phyloP scores from a whole-genome alignment of 2,888 invertebrate species.

The Aleiodes leptofemur region DNA sequence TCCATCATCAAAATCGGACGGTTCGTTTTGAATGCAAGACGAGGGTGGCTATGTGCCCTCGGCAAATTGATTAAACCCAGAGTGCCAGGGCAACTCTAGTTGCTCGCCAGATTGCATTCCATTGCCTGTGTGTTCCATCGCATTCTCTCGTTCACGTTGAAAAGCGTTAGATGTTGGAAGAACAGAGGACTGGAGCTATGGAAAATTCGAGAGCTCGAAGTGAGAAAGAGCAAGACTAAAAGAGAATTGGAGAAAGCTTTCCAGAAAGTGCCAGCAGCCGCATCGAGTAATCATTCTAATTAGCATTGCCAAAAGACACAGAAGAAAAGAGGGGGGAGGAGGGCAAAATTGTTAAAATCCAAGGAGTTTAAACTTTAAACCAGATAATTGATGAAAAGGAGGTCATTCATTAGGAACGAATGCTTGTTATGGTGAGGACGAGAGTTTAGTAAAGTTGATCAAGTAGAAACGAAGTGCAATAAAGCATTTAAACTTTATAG shows the following conservation, averaged over 20 bases:
- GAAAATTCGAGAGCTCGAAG: constrained; percentile 3
- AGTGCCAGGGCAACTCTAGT: constrained; percentile 31
- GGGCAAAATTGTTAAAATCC: constrained; percentile 15
- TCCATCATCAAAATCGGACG: not conserved
- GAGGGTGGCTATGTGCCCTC: constrained; percentile 15
- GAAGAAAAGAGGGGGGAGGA: not conserved
- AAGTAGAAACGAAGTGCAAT: not conserved
- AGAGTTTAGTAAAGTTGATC: not conserved
- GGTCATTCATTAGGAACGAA: not conserved
- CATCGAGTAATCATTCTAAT: constrained; percentile 51
- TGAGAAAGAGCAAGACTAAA: constrained; percentile 17
- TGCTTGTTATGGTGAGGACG: not conserved
- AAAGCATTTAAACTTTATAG: not conserved
- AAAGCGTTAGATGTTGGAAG: constrained; percentile 34
- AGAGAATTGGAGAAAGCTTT: constrained; percentile 9
- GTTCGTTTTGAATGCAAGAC: constrained; percentile 20
- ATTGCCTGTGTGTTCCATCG: constrained; percentile 37
- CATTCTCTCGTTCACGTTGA: constrained; percentile 37
- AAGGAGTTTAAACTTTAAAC: not conserved
- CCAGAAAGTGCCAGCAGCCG: constrained; percentile 28
- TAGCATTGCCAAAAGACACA: constrained; percentile 42
- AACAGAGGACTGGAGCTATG: not conserved
- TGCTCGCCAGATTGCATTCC: constrained; percentile 43
- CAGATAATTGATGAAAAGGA: not conserved
- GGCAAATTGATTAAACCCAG: constrained; percentile 44